These are phyloP conservation scores for Cheilosia vernalis DNA, from an alignment of 2,888 invertebrate species.

Conservation along the genomic window DNA sequence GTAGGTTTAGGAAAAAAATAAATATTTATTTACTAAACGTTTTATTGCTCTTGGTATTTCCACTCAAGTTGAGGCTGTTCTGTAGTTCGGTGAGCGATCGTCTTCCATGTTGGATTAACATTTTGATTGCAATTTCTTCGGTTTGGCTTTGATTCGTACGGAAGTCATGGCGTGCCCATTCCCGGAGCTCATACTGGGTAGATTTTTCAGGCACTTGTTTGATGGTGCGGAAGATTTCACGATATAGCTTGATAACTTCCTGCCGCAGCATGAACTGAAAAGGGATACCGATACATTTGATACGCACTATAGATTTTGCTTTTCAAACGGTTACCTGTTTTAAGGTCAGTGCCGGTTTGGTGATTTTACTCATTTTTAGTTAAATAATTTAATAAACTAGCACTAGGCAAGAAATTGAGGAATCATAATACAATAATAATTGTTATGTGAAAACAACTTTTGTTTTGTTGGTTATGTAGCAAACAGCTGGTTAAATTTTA, in stretches of 20 bases:
- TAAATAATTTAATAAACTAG: not conserved
- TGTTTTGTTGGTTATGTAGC: not conserved
- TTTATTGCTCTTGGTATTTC: slow-evolving; percentile 64
- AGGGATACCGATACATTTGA: slow-evolving; percentile 17
- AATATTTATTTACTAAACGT: slow-evolving; percentile 66
- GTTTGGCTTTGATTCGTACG: slow-evolving; percentile 87
- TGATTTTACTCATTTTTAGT: slow-evolving; percentile 81
- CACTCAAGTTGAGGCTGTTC: slow-evolving; percentile 86
- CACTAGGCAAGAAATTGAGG: too few relatives aligned
- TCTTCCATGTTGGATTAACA: slow-evolving; percentile 88
- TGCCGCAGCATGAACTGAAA: slow-evolving; percentile 91
- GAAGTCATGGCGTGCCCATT: slow-evolving; percentile 91
- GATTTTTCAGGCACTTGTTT: slow-evolving; percentile 87
- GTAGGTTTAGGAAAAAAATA: slow-evolving; percentile 24
- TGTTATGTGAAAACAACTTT: not conserved
- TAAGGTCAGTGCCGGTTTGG: slow-evolving; percentile 84
- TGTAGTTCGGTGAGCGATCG: slow-evolving; percentile 88
- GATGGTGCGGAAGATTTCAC: slow-evolving; percentile 88
- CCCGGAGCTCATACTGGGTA: slow-evolving; percentile 87
- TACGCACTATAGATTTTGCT: not conserved
- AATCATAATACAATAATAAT: too few relatives aligned
- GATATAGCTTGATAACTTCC: slow-evolving; percentile 90
- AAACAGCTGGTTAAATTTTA: slow-evolving; percentile 50
- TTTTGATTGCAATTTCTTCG: slow-evolving; percentile 90
- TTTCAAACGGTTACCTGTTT: slow-evolving; percentile 85